Evolutionary conservation across 2,113 vertebrate genomes (phyloP), one percentile per base, ranked within the genome.

Genomic region (Empidonax alnorum): DNA sequence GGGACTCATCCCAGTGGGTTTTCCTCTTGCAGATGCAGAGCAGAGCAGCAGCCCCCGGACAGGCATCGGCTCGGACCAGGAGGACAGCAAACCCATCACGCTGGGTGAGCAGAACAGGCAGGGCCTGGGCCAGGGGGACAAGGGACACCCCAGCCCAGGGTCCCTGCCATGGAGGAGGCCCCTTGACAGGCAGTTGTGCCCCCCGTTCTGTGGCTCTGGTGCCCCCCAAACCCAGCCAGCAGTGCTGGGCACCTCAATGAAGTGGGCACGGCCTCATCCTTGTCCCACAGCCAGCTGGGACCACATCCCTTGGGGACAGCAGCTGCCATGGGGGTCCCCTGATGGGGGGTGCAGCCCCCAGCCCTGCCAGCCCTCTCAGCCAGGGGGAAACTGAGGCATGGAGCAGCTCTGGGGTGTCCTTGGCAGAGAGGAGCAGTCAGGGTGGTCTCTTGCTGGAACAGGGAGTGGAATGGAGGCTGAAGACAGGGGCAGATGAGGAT

Each of bases 81-180:
- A 99, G 88, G 99, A 99, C 98, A 99, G 99, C 96, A 99, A 98
- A 93, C 98, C 99, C 19, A 98, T 98, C 95, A 98, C 98, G 10
- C 97, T 99, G 98, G 99, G 99, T 99, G 97, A 98, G 98, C 83
- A 3, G 53, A 33, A 35, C 0, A 0, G 41, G 75, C 83, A 75
- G 42, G 56, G 27, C 50, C 62, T 2, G 3, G 52, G 28, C 23
- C 15, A 19, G 41, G 42, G 39, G 33, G 12, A 21, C 24, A 9
- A 7, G 52, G 74, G 86, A 56, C 35, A 27, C 6, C 8, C 4
- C 9, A 66, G 22, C 14, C 31, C 30, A 42, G n/a, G 46, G 24
- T 78, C 46, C 23, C 30, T 31, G 55, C 4, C 2, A 12, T 6
- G 30, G 25, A 15, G 9, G n/a, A 3, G 9, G 3, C 10, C 35